Evolutionary conservation across 2,888 invertebrate species (phyloP), one percentile per base, ranked within the genome.

Genomic region (Lamproptera curius): DNA sequence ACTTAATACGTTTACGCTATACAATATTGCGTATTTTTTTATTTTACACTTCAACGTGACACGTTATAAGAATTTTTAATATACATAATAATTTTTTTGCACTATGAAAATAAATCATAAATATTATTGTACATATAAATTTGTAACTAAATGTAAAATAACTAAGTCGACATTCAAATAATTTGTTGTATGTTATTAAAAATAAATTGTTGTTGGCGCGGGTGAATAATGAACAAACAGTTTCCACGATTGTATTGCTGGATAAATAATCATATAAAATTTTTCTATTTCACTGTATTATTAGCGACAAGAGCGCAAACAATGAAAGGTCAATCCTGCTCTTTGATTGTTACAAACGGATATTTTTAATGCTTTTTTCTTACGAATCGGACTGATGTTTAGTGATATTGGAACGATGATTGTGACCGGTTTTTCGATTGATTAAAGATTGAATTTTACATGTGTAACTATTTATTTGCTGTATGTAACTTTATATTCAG

Each of bases 381-480:
- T 67, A 64, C 62, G 69, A 74, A 73, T 67, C 68, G 61, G 80
- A 82, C 82, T 82, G 84, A 68, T 68, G 20, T 70, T 65, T 63
- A 63, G 65, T 66, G 65, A 69, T 67, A 65, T 59, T 53, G 52
- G 46, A 57, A 59, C 53, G 51, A 67, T 65, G 68, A 77, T 78
- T 81, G 76, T 76, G 73, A 76, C 76, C 20, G 68, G 73, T 72
- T 78, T 73, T 16, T 47, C 6, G 6, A 20, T 1, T 72, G 71
- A 70, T 76, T 74, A 71, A 75, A 70, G 57, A 59, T 61, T 62
- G 50, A 55, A 58, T 52, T 55, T 46, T 54, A 53, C 42, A 42
- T 37, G 11, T 51, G 6, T 36, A 26, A 40, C 28, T 46, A 41
- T 35, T 46, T 15, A 6, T 13, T 11, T 26, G 16, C 14, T 42